phyloP scores from a whole-genome alignment of 2,113 vertebrate genomes.

The Canis aureus region DNA sequence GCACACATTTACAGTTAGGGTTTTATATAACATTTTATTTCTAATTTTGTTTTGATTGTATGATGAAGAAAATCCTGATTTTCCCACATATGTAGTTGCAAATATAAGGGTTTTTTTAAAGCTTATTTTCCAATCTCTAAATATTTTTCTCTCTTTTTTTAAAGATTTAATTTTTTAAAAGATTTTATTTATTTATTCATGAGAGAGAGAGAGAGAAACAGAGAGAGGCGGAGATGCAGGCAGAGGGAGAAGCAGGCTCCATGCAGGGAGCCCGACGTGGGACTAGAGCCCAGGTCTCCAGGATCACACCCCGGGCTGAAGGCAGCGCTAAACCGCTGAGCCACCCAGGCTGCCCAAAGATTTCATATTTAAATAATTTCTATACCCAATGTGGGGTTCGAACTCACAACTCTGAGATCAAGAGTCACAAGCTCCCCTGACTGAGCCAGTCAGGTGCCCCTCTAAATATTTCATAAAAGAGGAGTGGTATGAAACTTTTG shows the following conservation, averaged over 20 bases:
- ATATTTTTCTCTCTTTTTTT: background rate
- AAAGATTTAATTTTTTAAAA: background rate
- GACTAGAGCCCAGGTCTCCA: no score
- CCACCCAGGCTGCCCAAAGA: no score
- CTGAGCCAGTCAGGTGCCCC: background rate
- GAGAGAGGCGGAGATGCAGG: no score
- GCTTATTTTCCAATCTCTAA: background rate
- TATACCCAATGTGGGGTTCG: background rate
- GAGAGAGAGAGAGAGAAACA: no score
- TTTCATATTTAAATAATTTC: background rate
- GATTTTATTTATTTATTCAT: no score
- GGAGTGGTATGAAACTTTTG: conserved; percentile 11
- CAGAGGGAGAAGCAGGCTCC: no score
- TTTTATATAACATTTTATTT: background rate
- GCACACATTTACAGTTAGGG: no score
- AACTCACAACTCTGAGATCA: background rate
- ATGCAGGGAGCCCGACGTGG: no score
- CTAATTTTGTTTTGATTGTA: conserved; percentile 38
- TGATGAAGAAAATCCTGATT: conserved; percentile 24
- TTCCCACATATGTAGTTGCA: background rate
- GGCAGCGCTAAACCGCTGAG: no score
- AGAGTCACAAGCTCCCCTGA: background rate
- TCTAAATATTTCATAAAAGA: background rate
- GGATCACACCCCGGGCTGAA: no score
- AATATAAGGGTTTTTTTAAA: background rate